Percentiles rank a stretch among this genome's conserved stretches.
Conservation (phyloP, 1,140 invertebrate species). For the Conus ventricosus region DNA sequence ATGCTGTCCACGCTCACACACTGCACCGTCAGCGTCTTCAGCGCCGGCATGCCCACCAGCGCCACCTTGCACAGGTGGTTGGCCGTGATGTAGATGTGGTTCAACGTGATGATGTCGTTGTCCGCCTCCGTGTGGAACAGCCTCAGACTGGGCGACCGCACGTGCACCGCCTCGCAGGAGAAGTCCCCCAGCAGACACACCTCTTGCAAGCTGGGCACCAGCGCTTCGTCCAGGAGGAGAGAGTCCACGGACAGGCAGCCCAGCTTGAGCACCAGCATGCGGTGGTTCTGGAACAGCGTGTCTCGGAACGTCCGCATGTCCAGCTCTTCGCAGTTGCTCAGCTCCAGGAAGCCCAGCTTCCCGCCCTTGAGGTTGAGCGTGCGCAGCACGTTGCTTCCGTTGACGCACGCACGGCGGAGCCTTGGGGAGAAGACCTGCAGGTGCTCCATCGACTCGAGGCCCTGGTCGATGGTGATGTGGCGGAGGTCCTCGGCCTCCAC, state of each 20-base stretch:
- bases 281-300: slow-evolving; percentile 54
- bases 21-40: slow-evolving; percentile 65
- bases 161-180: slow-evolving; percentile 63
- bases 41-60: slow-evolving; percentile 62
- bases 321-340: slow-evolving; percentile 65
- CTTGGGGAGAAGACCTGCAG: slow-evolving; percentile 57
- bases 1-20: slow-evolving; percentile 68
- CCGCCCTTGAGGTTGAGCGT: slow-evolving; percentile 59
- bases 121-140: slow-evolving; percentile 66
- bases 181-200: slow-evolving; percentile 66
- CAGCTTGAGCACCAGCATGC: slow-evolving; percentile 55
- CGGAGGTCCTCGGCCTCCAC: slow-evolving; percentile 56
- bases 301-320: slow-evolving; percentile 61
- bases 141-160: slow-evolving; percentile 63
- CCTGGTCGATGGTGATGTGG: slow-evolving; percentile 61
- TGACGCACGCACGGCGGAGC: slow-evolving; percentile 54
- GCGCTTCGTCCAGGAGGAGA: slow-evolving; percentile 61
- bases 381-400: slow-evolving; percentile 62
- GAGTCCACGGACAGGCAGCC: slow-evolving; percentile 66
- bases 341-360: slow-evolving; percentile 57
- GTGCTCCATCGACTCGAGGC: slow-evolving; percentile 66
- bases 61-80: slow-evolving; percentile 70
- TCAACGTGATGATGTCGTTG: slow-evolving; percentile 64
- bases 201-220: slow-evolving; percentile 64
- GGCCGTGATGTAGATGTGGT: slow-evolving; percentile 68